Percentiles rank a stretch among this genome's conserved stretches.
phyloP scores from a whole-genome alignment of 2,888 invertebrate species.

The Lomographa bimaculata region DNA sequence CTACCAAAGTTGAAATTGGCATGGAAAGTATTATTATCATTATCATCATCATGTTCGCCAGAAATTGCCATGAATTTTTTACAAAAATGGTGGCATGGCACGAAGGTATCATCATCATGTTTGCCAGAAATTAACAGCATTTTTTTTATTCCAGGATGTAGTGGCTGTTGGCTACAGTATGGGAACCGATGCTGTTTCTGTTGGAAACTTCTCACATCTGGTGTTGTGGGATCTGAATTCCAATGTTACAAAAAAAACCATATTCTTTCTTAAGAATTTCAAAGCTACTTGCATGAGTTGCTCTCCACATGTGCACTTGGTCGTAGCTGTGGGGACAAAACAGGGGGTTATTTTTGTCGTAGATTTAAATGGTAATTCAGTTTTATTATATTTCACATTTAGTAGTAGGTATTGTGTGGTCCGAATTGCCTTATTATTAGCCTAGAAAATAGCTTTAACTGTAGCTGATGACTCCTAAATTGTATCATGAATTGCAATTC shows the following conservation, averaged over 20 bases:
- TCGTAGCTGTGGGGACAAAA: slow-evolving; percentile 73
- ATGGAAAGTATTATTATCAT: too few species aligned
- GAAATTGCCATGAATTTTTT: too few species aligned
- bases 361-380: slow-evolving; percentile 60
- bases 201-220: slow-evolving; percentile 70
- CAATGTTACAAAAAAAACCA: slow-evolving; percentile 68
- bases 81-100: too few species aligned
- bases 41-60: too few species aligned
- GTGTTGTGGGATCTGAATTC: slow-evolving; percentile 80
- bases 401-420: too few species aligned
- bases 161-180: slow-evolving; percentile 74
- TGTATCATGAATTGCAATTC: too few species aligned
- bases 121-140: background rate
- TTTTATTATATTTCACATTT: background rate
- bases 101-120: too few species aligned
- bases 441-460: too few species aligned
- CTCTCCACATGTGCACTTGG: slow-evolving; percentile 58
- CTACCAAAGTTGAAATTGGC: too few species aligned
- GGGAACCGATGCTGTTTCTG: slow-evolving; percentile 70
- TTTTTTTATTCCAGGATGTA: slow-evolving; percentile 55
- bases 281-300: slow-evolving; percentile 63
- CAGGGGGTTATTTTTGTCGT: slow-evolving; percentile 71
- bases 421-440: too few species aligned
- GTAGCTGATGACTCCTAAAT: too few species aligned
- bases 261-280: slow-evolving; percentile 49